These are phyloP conservation scores for Cyrtorhinus lividipennis DNA, from an alignment of 1,140 invertebrate species.

Conservation along the genomic window DNA sequence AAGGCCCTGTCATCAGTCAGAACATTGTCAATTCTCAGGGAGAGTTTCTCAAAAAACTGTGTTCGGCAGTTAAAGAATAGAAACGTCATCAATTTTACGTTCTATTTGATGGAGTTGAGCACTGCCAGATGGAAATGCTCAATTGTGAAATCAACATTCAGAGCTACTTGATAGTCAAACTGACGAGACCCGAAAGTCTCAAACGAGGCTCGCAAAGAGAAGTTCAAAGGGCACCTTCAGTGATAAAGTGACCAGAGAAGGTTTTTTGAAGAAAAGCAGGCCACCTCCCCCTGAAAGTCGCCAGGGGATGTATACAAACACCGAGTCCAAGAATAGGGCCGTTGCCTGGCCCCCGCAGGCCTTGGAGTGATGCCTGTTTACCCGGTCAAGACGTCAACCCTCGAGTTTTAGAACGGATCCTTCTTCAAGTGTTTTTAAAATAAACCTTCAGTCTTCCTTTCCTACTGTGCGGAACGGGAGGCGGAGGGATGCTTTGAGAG, in stretches of 20 bases:
- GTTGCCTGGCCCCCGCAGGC: background rate
- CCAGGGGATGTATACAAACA: constrained; percentile 9
- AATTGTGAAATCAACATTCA: too few species aligned
- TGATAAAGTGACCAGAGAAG: constrained; percentile 8
- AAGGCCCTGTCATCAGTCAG: too few species aligned
- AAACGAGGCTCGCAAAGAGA: background rate
- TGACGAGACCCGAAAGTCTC: too few species aligned
- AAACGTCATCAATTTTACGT: too few species aligned
- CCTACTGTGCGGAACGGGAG: background rate
- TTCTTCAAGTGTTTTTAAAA: constrained; percentile 8
- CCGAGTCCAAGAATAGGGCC: background rate
- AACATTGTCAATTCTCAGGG: too few species aligned
- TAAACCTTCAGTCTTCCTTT: constrained; percentile 2
- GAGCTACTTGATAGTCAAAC: too few species aligned
- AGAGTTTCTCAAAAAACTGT: too few species aligned
- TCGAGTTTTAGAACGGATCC: background rate
- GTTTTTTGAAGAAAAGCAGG: background rate
- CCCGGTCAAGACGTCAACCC: constrained; percentile 9
- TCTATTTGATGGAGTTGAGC: too few species aligned
- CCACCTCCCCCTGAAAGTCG: background rate
- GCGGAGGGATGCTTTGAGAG: constrained; percentile 1
- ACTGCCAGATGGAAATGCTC: too few species aligned
- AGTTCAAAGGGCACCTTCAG: background rate
- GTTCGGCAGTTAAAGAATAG: too few species aligned
- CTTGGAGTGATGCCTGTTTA: constrained; percentile 7